Evolutionary conservation across 2,888 invertebrate species (phyloP), one percentile per base, ranked within the genome.

Genomic region (Scaptomyza polygonia): DNA sequence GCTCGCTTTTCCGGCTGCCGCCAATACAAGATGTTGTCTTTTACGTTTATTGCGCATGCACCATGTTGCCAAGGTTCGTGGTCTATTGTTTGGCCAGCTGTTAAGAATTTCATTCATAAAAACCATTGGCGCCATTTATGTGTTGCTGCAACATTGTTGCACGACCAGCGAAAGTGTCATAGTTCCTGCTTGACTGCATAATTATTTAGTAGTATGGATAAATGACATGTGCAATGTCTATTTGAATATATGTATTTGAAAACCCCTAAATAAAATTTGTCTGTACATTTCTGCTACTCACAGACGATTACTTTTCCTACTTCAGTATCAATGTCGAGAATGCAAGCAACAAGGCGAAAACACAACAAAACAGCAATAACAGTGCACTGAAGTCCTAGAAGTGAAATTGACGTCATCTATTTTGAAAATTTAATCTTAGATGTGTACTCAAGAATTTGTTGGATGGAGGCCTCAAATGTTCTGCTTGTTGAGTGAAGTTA

Each of bases 31-130:
- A 65, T 58, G 58, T 12, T 6, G 32, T n/a, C 25, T 25, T 49
- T 6, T 21, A 25, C 18, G n/a, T 39, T 8, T n/a, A 79, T 40
- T 56, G 54, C 51, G 79, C 82, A 79, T 83, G 82, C 85, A 78
- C 55, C 75, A 78, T 78, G 78, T 78, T 78, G 78, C 76, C 59
- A 61, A 39, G 61, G 61, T 65, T 69, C 56, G 29, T 11, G n/a
- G 48, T 11, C n/a, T 29, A 34, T 27, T 12, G 45, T 32, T 59
- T 44, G 12, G 56, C 39, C 67, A 72, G 72, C 72, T 65, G 67
- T 49, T 49, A 39, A 36, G 49, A 14, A 42, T 66, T 82, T 82
- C 82, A 82, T 83, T 83, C 82, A 83, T 83, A 82, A 83, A 85
- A 68, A 56, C 45, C 53, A 65, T 59, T 67, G 58, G 67, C 78